Base-by-base conservation (phyloP, 2,113 vertebrate species). In the Raja brachyura region DNA sequence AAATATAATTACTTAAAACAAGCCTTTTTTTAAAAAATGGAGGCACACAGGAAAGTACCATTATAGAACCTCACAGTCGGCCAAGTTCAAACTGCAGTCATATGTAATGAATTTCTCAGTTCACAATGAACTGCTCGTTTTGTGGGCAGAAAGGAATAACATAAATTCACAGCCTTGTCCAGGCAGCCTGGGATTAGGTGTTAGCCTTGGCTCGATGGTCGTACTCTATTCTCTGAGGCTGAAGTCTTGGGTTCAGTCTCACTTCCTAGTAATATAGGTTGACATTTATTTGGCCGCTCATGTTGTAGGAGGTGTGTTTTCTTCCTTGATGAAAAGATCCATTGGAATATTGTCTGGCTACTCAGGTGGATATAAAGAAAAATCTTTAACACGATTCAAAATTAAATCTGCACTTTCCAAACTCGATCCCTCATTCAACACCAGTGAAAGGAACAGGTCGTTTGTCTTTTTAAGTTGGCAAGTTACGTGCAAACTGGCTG, bases 71-170 rank as follows among this genome's bases (percentile, higher is more conserved):
- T 70, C 90, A 73, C 33, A 73, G 66, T 33, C n/a, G 31, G 63
- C 90, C 90, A 92, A 92, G 90, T 54, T 74, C 33, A 73, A 54
- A 54, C 68, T 74, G 22, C 33, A 73, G 39, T 92, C 66, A 73
- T 22, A 54, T 48, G 68, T 54, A 92, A 92, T 92, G 90, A 73
- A 48, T 92, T 54, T 39, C 73, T 92, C 33, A 74, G 66, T 92
- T 92, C 90, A 73, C 18, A 73, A 10, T 92, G 68, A 92, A 73
- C 20, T 16, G 18, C 90, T 54, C 39, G 25, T 92, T 92, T 92
- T 73, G 4, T 73, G 90, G 88, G 28, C 54, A 73, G 33, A 92
- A 92, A 28, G 20, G 31, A 90, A 70, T 90, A 90, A 90, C 90
- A 90, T 90, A 48, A 92, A 92, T 74, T 92, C 66, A 73, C 88